Evolutionary conservation across 35 echinoderm and acorn worm genomes (phyloP).

Genomic region (Heliocidaris tuberculata): DNA sequence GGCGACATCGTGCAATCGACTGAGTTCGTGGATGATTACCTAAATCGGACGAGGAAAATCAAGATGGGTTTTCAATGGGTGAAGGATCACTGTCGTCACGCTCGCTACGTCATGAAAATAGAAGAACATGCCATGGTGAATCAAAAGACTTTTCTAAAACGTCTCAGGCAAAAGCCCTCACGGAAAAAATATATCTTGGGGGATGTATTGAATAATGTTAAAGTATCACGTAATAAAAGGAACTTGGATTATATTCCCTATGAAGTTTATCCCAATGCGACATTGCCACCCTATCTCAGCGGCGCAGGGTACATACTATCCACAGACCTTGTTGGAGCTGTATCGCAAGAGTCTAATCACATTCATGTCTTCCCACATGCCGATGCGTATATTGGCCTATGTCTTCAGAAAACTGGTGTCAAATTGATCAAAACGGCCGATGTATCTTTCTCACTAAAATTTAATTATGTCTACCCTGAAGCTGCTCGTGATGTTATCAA

Average conservation of each 20-base stretch:
- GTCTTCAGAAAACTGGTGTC: not conserved
- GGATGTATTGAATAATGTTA: not conserved
- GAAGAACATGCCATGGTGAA: not conserved
- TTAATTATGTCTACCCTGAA: not conserved
- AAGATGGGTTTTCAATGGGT: not conserved
- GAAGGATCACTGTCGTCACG: not conserved
- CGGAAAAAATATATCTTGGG: not conserved
- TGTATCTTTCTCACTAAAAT: not conserved
- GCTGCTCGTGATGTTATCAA: not conserved
- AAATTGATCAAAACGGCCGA: not conserved
- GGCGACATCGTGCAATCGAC: not conserved
- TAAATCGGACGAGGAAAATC: not conserved
- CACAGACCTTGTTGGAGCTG: not conserved
- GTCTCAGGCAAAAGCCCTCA: not conserved
- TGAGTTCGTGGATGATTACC: not conserved
- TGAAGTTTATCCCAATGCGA: not conserved
- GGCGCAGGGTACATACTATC: not conserved
- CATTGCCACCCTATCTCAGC: not conserved
- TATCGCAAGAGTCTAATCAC: not conserved
- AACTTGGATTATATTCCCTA: not conserved
- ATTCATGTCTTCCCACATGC: not conserved
- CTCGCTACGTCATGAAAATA: not conserved
- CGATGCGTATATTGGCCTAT: not conserved
- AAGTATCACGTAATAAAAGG: not conserved
- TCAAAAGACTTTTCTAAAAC: not conserved